These are phyloP conservation scores for Sebastes matsubarae DNA, from an alignment of 2,797 vertebrate species.

Conservation along the genomic window DNA sequence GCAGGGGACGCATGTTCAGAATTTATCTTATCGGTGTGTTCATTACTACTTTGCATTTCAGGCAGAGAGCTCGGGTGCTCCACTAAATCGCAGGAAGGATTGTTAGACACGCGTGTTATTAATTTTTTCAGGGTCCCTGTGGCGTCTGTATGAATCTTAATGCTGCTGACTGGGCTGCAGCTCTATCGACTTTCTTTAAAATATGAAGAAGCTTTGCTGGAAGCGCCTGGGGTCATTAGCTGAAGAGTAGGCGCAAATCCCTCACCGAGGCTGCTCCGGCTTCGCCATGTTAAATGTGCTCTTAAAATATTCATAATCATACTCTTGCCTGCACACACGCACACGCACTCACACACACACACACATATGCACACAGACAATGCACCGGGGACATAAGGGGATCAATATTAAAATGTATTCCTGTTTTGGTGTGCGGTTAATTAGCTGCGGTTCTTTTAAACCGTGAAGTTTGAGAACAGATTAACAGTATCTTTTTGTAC, in stretches of 20 bases:
- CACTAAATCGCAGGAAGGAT: conserved; percentile 87
- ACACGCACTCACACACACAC: conserved; percentile 48
- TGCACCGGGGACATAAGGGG: conserved; percentile 72
- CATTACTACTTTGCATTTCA: conserved; percentile 85
- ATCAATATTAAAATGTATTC: conserved; percentile 89
- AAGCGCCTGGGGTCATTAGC: conserved; percentile 88
- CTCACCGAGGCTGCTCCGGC: conserved; percentile 79
- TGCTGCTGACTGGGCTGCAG: conserved; percentile 87
- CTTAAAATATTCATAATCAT: conserved; percentile 91
- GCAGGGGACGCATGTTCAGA: conserved; percentile 73
- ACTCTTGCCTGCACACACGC: conserved; percentile 74
- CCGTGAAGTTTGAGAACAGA: conserved; percentile 84
- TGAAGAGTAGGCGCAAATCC: conserved; percentile 87
- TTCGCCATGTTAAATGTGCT: conserved; percentile 87
- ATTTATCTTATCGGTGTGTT: conserved; percentile 82
- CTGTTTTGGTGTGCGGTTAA: conserved; percentile 86
- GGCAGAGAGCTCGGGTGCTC: conserved; percentile 79
- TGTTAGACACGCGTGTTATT: conserved; percentile 89
- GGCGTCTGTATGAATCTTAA: conserved; percentile 87
- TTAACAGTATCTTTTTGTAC: conserved; percentile 80
- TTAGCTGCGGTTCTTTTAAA: conserved; percentile 85
- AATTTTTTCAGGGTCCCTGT: conserved; percentile 85
- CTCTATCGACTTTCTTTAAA: conserved; percentile 89
- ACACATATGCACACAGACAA: conserved; percentile 62
- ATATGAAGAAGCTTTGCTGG: conserved; percentile 88